Base-by-base conservation (phyloP, 2,888 invertebrate genomes). In the Tetheella fluctuosa region DNA sequence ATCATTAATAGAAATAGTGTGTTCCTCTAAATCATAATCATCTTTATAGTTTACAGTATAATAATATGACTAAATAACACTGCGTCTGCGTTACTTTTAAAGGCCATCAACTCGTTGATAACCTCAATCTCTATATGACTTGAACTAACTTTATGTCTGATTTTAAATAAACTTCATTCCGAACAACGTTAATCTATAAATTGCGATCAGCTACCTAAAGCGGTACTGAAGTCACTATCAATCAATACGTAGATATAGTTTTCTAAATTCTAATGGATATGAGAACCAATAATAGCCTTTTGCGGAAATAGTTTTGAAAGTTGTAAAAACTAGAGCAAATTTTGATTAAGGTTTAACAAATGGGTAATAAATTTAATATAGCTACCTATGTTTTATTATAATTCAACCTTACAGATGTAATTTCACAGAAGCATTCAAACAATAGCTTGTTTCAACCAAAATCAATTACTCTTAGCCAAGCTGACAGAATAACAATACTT, bases 101-200 rank as follows among this genome's bases (percentile, higher is more conserved):
- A 55, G 54, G 55, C 55, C 55, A 30, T 20, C 30, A 30, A 28
- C 34, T 34, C 28, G 7, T 55, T n/a, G 20, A 55, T 34, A 54
- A 30, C 30, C 30, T 30, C 30, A 54, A 55, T 55, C 30, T n/a
- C 20, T 34, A 37, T 55, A 55, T 55, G 55, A 23, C 55, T 34
- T 34, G 34, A 7, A 12, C n/a, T 17, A 37, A 30, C 34, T 20
- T 54, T 28, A n/a, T n/a, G 17, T 20, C n/a, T 28, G 25, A 13
- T 4, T 25, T 28, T 13, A 8, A 28, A 34, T 34, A 13, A 34
- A 34, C 34, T 2, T 34, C 34, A 34, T 34, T 34, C 13, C 13
- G 2, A 30, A 54, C n/a, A 17, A 54, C 6, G 1, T 54, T 25
- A 23, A 25, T 7, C 15, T 15, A 53, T 25, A 53, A 13, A 53